Base-by-base conservation (phyloP, 2,797 vertebrate species). In the Lutjanus argentimaculatus region DNA sequence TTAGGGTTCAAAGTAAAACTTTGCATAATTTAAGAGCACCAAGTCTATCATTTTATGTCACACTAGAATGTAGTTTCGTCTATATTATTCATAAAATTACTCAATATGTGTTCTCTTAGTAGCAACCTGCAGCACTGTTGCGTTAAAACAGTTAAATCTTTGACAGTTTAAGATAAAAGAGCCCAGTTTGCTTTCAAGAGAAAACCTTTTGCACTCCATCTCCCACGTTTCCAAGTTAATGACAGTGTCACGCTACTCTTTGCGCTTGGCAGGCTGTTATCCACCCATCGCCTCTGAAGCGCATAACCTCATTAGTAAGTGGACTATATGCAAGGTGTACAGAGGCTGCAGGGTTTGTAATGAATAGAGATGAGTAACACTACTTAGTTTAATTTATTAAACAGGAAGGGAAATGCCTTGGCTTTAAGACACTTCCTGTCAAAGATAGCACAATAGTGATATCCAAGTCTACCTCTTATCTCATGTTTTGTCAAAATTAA, bases 231-330 rank as follows among this genome's bases (percentile, higher is more conserved):
- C 67, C 19, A 77, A 82, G 77, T 89, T 88, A 91, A 89, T 85
- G 87, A 89, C 84, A 66, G 88, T 85, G 86, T 84, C 78, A 74
- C 16, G 52, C 64, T 79, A 40, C 74, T 86, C 67, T 65, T 66
- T 68, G 75, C 4, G 21, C 71, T 87, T 82, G 82, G 80, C 84
- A 87, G 78, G 66, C 73, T 84, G 85, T 85, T 84, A 88, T 83
- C 83, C 82, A 80, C 81, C 83, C 84, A 73, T 88, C 82, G 64
- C 62, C 82, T 81, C 65, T 71, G 80, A 83, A 83, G 81, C 52
- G 6, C 46, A 51, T 86, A 85, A 86, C 82, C 88, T 90, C 86
- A 90, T 94, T 92, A 92, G 81, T 71, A 69, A 85, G 88, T 82
- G 77, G 79, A 88, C 85, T 85, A 36, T 76, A 82, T 79, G 76